phyloP scores from a whole-genome alignment of 1,140 invertebrate genomes.

The Berghia stephanieae region DNA sequence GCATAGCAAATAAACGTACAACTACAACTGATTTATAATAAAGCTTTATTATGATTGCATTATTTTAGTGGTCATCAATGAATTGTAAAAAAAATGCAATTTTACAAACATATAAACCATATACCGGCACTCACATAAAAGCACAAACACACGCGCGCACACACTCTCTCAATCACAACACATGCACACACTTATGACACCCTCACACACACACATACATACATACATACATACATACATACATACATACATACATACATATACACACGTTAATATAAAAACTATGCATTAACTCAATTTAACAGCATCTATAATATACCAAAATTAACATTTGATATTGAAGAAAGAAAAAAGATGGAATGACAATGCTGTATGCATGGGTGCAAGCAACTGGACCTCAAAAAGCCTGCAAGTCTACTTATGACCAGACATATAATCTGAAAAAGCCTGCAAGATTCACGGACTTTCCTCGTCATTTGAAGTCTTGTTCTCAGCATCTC shows the following conservation, averaged over 20 bases:
- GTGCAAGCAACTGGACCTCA: too few relatives aligned
- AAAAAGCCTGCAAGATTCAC: too few relatives aligned
- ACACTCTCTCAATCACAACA: background rate
- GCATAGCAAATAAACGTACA: background rate
- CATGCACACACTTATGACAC: background rate
- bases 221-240: slow-evolving; percentile 5
- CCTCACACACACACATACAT: background rate
- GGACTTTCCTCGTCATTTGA: too few relatives aligned
- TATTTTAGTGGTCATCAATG: background rate
- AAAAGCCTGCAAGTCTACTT: too few relatives aligned
- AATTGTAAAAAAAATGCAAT: background rate
- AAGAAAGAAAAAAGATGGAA: background rate
- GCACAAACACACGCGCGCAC: slow-evolving; percentile 16
- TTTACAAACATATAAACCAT: background rate
- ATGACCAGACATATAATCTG: too few relatives aligned
- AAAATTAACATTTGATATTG: background rate
- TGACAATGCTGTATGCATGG: too few relatives aligned
- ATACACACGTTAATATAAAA: background rate
- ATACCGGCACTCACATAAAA: background rate
- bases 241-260: background rate
- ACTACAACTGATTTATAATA: background rate
- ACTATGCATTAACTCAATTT: background rate
- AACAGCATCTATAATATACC: background rate
- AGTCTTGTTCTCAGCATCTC: too few relatives aligned
- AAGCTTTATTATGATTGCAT: background rate